Conservation (phyloP, 2,888 invertebrate genomes). For the Portevinia maculata region DNA sequence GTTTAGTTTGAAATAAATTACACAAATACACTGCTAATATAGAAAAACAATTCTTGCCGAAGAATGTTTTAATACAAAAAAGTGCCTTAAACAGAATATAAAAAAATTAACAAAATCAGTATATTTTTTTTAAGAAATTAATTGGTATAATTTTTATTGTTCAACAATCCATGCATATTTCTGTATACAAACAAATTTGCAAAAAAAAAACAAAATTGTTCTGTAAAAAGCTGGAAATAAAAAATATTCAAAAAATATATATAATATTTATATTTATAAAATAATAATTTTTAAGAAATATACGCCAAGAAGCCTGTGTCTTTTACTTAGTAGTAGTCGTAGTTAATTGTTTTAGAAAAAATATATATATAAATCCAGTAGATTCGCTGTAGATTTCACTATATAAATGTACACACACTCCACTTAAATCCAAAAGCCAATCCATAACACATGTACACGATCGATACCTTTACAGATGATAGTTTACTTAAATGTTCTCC, state of each 20-base stretch:
- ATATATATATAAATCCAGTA: conserved; percentile 63
- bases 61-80: conserved; percentile 48
- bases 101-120: conserved; percentile 18
- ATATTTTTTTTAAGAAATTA: conserved; percentile 20
- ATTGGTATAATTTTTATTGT: conserved; percentile 20
- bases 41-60: conserved; percentile 24
- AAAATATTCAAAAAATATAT: conserved; percentile 31
- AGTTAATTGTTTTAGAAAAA: conserved; percentile 68
- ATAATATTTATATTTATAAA: conserved; percentile 53
- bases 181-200: conserved; percentile 10
- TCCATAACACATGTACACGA: conserved; percentile 36
- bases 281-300: conserved; percentile 68
- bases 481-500: conserved; percentile 59
- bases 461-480: conserved; percentile 43
- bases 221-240: conserved; percentile 74
- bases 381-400: conserved; percentile 67
- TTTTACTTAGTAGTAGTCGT: conserved; percentile 78
- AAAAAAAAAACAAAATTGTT: conserved; percentile 50
- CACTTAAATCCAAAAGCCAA: conserved; percentile 27
- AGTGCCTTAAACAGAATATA: conserved; percentile 64
- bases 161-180: conserved; percentile 55
- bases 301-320: conserved; percentile 75
- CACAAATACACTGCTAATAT: conserved; percentile 36
- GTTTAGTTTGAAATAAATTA: conserved; percentile 27
- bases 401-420: conserved; percentile 67